These are phyloP conservation scores for Cervus canadensis DNA, from an alignment of 2,113 vertebrate genomes.

Conservation along the genomic window DNA sequence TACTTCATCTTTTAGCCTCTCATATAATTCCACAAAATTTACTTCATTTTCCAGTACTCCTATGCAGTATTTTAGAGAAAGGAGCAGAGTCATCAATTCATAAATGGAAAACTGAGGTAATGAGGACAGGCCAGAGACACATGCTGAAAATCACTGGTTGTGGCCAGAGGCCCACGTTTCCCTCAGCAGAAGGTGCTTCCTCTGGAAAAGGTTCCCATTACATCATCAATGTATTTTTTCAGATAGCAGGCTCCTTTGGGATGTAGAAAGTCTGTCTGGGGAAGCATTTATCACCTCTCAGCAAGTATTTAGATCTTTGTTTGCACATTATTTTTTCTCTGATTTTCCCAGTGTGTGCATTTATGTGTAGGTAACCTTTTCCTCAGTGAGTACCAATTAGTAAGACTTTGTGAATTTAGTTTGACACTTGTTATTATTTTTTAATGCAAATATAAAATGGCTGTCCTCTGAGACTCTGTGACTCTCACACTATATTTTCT, in stretches of 20 bases:
- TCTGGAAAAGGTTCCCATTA: conserved; percentile 49
- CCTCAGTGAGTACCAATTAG: not conserved
- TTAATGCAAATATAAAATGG: not conserved
- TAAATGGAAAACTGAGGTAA: conserved; percentile 40
- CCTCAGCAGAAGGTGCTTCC: conserved; percentile 43
- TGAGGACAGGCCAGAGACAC: conserved; percentile 13
- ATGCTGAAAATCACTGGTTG: not conserved
- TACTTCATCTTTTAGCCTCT: not conserved
- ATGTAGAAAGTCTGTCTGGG: not conserved
- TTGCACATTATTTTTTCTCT: not conserved
- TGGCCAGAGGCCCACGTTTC: not conserved
- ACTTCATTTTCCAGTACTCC: not conserved
- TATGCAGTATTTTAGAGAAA: conserved; percentile 18
- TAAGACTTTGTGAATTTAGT: not conserved
- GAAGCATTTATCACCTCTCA: conserved; percentile 33
- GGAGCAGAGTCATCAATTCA: not conserved
- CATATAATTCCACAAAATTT: not conserved
- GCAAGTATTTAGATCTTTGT: conserved; percentile 11
- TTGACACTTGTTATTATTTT: conserved; percentile 28
- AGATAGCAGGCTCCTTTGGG: conserved; percentile 19
- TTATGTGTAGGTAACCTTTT: not conserved
- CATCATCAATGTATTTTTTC: conserved; percentile 49
- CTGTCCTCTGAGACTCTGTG: not conserved
- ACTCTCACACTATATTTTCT: not conserved
- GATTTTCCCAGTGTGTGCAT: not conserved